Evolutionary conservation across 2,797 vertebrate species (phyloP).

Genomic region (Falco biarmicus): DNA sequence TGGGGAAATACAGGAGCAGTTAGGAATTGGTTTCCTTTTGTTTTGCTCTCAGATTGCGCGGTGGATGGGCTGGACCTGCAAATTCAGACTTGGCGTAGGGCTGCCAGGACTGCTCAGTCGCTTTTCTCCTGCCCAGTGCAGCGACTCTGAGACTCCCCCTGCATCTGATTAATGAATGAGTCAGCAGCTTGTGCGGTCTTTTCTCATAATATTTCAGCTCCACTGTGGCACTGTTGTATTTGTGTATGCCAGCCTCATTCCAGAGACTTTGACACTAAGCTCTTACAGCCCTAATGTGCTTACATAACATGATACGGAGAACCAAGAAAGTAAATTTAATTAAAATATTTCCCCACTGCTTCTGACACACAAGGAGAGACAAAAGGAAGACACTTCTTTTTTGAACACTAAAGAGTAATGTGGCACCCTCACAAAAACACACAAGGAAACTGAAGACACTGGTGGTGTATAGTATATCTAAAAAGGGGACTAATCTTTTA

Average conservation of each 20-base stretch:
- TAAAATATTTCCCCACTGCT: conserved; percentile 1
- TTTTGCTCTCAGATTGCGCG: background rate
- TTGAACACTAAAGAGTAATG: background rate
- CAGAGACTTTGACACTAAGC: conserved; percentile 16
- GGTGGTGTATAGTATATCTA: background rate
- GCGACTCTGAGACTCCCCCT: background rate
- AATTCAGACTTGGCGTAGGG: background rate
- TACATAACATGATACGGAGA: conserved; percentile 35
- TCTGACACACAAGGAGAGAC: background rate
- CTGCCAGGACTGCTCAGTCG: background rate
- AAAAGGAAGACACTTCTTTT: background rate
- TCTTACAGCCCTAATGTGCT: conserved; percentile 41
- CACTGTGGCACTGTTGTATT: background rate
- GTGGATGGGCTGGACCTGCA: background rate
- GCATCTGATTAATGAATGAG: conserved; percentile 16
- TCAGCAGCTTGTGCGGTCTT: conserved; percentile 5
- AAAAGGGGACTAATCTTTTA: background rate
- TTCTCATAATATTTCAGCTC: conserved; percentile 5
- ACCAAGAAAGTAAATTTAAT: conserved; percentile 44
- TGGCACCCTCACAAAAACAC: background rate
- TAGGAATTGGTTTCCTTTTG: background rate
- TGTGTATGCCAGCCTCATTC: background rate
- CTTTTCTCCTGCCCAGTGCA: background rate
- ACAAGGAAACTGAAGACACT: background rate
- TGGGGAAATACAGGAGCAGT: background rate